Conservation (phyloP, 1,140 invertebrate genomes). For the Drosophila pseudoobscura region DNA sequence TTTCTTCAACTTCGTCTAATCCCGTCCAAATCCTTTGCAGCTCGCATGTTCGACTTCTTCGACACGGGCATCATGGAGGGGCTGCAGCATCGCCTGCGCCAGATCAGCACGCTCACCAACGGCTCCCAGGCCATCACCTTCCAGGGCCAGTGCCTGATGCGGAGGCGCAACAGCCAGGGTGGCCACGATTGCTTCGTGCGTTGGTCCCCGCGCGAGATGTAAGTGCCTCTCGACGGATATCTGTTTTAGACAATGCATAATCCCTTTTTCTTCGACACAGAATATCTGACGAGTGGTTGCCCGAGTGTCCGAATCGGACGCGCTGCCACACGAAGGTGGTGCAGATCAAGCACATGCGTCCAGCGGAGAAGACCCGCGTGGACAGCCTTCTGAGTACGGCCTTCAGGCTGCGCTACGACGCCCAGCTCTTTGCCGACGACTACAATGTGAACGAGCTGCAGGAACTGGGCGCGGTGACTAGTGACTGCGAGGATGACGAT, state of each 20-base stretch:
- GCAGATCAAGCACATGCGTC: conserved; percentile 78
- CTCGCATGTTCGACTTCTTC: conserved; percentile 94
- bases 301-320: conserved; percentile 60
- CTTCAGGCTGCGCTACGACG: conserved; percentile 71
- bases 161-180: conserved; percentile 64
- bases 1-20: background rate
- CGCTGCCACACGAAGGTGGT: conserved; percentile 72
- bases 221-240: conserved; percentile 16
- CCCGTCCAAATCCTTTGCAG: conserved; percentile 76
- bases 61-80: conserved; percentile 94
- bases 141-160: conserved; percentile 72
- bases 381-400: conserved; percentile 74
- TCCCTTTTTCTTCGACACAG: conserved; percentile 15
- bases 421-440: conserved; percentile 73
- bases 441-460: conserved; percentile 62
- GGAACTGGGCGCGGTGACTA: conserved; percentile 27
- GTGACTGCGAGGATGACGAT: conserved; percentile 47
- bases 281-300: conserved; percentile 80
- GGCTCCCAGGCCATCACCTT: conserved; percentile 77
- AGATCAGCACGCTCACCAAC: conserved; percentile 85
- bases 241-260: too few relatives aligned
- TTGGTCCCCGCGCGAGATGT: conserved; percentile 82
- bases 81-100: conserved; percentile 89
- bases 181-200: conserved; percentile 71
- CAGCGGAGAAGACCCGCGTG: conserved; percentile 73